A percentile compares a stretch with the other conserved stretches of the same genome.
Evolutionary conservation across 2,888 invertebrate species (phyloP).

Genomic region (Galeopsomyia nigrocyanea): DNA sequence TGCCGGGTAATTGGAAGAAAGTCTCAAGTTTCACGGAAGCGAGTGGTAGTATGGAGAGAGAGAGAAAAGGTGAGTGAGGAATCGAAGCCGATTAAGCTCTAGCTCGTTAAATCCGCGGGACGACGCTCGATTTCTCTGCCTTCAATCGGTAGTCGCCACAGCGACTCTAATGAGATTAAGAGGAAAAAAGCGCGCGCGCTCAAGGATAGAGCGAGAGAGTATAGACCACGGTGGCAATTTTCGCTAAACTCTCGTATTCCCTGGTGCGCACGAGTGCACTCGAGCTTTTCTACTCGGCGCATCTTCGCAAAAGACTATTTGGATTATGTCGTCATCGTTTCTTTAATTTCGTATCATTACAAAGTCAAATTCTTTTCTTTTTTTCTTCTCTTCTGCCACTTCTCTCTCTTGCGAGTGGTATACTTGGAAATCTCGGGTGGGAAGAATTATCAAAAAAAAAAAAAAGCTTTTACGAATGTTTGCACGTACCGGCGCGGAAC

Average conservation of each 20-base stretch:
- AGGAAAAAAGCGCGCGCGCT: conserved; percentile 16
- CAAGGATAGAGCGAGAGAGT: no score
- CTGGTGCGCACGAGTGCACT: conserved; percentile 7
- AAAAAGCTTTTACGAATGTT: no score
- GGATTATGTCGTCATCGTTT: conserved; percentile 11
- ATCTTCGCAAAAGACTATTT: conserved; percentile 3
- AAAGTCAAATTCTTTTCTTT: neutral
- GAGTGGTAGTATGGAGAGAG: neutral
- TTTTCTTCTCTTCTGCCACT: neutral
- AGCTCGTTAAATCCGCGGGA: conserved; percentile 49
- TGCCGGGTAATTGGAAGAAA: conserved; percentile 33
- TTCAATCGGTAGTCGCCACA: conserved; percentile 55
- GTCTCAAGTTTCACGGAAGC: conserved; percentile 33
- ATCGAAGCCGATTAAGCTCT: conserved; percentile 50
- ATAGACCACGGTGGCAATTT: conserved; percentile 11
- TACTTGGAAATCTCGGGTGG: no score
- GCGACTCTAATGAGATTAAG: conserved; percentile 45
- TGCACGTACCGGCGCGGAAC: no score
- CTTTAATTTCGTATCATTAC: neutral
- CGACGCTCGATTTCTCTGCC: conserved; percentile 51
- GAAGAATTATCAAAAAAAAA: no score
- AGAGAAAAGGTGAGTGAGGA: conserved; percentile 28
- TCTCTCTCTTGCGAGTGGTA: neutral
- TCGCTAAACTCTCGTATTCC: conserved; percentile 15
- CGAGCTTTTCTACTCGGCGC: conserved; percentile 13